Base-by-base conservation (phyloP, 1,140 invertebrate genomes). In the Grapholita molesta region DNA sequence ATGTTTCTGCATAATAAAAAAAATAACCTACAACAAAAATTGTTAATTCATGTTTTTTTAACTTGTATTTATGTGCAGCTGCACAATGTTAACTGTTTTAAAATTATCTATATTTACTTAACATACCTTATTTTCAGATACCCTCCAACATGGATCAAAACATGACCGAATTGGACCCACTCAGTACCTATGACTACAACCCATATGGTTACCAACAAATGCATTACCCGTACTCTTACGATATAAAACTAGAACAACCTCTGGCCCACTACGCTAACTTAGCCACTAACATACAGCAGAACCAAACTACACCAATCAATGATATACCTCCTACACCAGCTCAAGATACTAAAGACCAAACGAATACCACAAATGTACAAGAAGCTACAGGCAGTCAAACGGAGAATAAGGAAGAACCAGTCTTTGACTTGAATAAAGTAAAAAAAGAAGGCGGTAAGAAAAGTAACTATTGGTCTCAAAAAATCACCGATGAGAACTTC, bases 401-500 rank as follows among this genome's bases (percentile, higher is more conserved):
- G 6, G 15, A 25, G 7, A 25, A 61, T 24, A 53, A 7, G 1
- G 52, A 53, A 8, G 24, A 15, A 28, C 55, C 55, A 0, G 28
- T 30, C 1, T 61, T 61, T 4, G 28, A 64, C 9, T 12, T 28
- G 18, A 32, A 28, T 7, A 69, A 69, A 21, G 18, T 55, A 4
- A 32, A 33, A 67, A 86, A 83, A 38, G 81, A 67, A 25, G 70
- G 74, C 64, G 65, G 71, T 0, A 75, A 72, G 23, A 75, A 70
- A 28, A 85, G 78, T 15, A 85, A 69, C 70, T 88, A 81, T 28
- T 82, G 82, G 66, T 86, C 85, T 0, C 78, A 85, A 18, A 91
- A 91, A 61, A 88, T 91, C 53, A 77, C 69, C 7, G 85, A 90
- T 24, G 78, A 82, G 28, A 73, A 83, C 33, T 90, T 83, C 35